Percentiles rank a stretch among this genome's conserved stretches.
Evolutionary conservation across 2,113 vertebrate species (phyloP).

Genomic region (Conger conger): DNA sequence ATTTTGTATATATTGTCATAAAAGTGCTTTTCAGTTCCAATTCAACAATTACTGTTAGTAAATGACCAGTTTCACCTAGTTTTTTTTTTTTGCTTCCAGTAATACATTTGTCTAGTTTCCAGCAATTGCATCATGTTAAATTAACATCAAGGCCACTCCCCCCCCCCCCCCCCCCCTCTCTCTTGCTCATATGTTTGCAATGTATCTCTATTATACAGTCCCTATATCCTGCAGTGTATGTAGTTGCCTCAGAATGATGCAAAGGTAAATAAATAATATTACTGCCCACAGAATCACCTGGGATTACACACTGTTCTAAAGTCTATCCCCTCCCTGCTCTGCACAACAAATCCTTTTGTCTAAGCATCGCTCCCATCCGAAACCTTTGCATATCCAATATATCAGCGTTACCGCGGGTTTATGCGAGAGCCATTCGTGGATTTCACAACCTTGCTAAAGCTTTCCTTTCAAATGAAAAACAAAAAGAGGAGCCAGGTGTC

Average conservation of each 20-base stretch:
- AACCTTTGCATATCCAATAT: not conserved
- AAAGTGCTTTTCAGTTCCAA: not conserved
- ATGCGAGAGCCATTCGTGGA: not conserved
- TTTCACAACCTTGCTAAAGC: conserved; percentile 3
- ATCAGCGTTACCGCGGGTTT: not conserved
- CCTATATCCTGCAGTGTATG: not conserved
- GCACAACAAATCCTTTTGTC: not conserved
- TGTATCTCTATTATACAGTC: not conserved
- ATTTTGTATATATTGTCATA: not conserved
- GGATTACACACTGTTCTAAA: not conserved
- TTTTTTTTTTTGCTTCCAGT: not conserved
- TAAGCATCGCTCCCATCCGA: not conserved
- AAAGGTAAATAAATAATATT: not conserved
- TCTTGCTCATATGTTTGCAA: not conserved
- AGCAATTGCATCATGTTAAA: conserved; percentile 2
- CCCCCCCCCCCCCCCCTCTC: too few relatives aligned
- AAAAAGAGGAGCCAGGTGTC: conserved; percentile 27
- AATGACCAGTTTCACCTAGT: conserved; percentile 2
- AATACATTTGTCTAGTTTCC: not conserved
- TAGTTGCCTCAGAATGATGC: not conserved
- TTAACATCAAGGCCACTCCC: not conserved
- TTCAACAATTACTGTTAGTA: not conserved
- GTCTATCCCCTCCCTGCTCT: not conserved
- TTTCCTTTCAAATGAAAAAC: conserved; percentile 19
- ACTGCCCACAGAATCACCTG: not conserved